Percentiles rank a stretch among this genome's conserved stretches.
These are phyloP conservation scores for Eustalomyia histrio DNA, from an alignment of 2,888 invertebrate species.

Conservation along the genomic window DNA sequence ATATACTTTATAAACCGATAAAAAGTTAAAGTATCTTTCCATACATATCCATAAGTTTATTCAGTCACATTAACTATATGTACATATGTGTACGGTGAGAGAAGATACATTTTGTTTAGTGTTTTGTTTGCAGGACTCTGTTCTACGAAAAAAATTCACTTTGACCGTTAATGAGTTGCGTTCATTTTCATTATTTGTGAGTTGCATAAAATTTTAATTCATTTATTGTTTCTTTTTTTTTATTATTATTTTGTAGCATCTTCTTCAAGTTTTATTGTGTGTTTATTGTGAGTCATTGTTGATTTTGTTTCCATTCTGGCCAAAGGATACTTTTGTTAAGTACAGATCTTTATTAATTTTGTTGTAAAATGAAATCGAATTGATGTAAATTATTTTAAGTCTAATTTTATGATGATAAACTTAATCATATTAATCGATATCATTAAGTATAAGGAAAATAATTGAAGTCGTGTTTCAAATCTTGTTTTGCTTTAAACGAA, in stretches of 20 bases:
- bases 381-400: slow-evolving; percentile 43
- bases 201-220: slow-evolving; percentile 66
- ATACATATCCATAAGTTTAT: slow-evolving; percentile 41
- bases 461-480: no score
- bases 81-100: neutral
- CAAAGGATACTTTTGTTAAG: slow-evolving; percentile 58
- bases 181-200: slow-evolving; percentile 65
- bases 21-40: slow-evolving; percentile 60
- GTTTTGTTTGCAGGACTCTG: slow-evolving; percentile 31
- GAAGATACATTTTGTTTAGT: slow-evolving; percentile 43
- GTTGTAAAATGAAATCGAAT: slow-evolving; percentile 46
- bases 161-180: slow-evolving; percentile 65
- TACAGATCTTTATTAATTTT: slow-evolving; percentile 51
- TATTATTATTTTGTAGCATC: slow-evolving; percentile 9
- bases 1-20: slow-evolving; percentile 67
- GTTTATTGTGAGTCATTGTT: slow-evolving; percentile 54
- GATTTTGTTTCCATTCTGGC: slow-evolving; percentile 3
- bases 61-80: slow-evolving; percentile 55
- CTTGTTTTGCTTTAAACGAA: no score
- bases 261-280: slow-evolving; percentile 26
- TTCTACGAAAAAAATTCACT: slow-evolving; percentile 17
- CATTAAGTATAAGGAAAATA: slow-evolving; percentile 21
- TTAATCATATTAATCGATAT: slow-evolving; percentile 55
- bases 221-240: slow-evolving; percentile 51
- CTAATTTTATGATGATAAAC: slow-evolving; percentile 43